Base-by-base conservation (phyloP, 2,113 vertebrate species). In the Dipodomys spectabilis region DNA sequence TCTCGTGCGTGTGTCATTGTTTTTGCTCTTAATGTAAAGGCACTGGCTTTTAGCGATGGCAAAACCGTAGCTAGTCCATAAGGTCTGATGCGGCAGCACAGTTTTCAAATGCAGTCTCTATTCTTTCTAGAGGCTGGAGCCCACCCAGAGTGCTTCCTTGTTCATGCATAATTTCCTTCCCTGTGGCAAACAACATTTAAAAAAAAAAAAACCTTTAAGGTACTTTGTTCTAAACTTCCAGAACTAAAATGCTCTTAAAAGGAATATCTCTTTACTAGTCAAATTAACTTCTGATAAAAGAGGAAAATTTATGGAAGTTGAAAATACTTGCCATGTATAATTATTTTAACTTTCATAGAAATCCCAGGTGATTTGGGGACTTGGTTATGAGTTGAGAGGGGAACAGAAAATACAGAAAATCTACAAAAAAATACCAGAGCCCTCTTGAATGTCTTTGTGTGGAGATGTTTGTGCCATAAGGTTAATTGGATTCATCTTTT, bases 361-460 rank as follows among this genome's bases (percentile, higher is more conserved):
- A 85, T 39, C 72, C 18, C 49, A 67, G 53, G 53, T 78, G 77
- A 20, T 49, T 87, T 77, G 32, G 44, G 75, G 22, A 79, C 73
- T 64, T 87, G 39, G 12, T 77, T 67, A 28, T 69, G n/a, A 84
- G 65, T 75, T n/a, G 68, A 49, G 82, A 23, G 35, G 32, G 13
- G 27, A 74, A 11, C 30, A 64, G 35, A n/a, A n/a, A n/a, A n/a
- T n/a, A n/a, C n/a, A n/a, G n/a, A n/a, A n/a, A 64, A 35, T 28
- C 62, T 65, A 22, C 28, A 44, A 45, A 71, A 67, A 74, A 83
- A 72, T 8, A 10, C 15, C n/a, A 18, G n/a, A 12, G 67, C 77
- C 60, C 39, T 75, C 68, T 57, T 65, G 65, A 71, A 23, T 91
- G 74, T 96, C 93, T 96, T 97, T 96, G 94, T 96, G 91, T 83